These are phyloP conservation scores for Nothocercus julius DNA, from an alignment of 2,113 vertebrate species.

Conservation along the genomic window DNA sequence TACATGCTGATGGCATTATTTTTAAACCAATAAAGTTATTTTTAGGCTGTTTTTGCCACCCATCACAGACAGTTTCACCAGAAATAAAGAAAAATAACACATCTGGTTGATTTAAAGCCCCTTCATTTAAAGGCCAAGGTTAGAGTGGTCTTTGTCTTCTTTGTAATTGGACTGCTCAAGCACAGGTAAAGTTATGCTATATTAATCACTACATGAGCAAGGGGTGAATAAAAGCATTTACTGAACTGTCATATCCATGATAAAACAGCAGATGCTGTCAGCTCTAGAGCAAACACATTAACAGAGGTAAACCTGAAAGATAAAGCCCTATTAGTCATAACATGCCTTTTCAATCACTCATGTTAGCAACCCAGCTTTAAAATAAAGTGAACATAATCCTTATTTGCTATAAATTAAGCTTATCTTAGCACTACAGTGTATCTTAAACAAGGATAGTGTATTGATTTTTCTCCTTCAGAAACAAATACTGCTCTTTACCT, in stretches of 20 bases:
- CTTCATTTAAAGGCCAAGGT: conserved; percentile 45
- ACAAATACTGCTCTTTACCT: neutral
- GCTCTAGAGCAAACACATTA: neutral
- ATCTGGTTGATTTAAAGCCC: conserved; percentile 5
- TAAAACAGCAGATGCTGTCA: conserved; percentile 34
- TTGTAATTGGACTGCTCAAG: neutral
- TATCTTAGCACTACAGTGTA: neutral
- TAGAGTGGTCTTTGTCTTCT: neutral
- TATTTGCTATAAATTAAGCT: conserved; percentile 4
- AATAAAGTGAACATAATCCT: neutral
- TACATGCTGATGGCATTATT: neutral
- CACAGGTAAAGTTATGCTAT: neutral
- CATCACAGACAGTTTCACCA: neutral
- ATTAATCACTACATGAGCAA: neutral
- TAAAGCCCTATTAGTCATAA: conserved; percentile 18
- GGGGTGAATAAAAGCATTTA: conserved; percentile 35
- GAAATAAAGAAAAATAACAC: neutral
- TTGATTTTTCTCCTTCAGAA: neutral
- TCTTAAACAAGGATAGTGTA: neutral
- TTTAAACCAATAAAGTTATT: neutral
- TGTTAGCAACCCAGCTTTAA: neutral
- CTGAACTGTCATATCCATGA: neutral
- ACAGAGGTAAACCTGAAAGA: neutral
- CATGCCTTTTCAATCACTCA: neutral
- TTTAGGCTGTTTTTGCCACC: neutral